Conservation (phyloP, 2,888 invertebrate genomes). For the Apodemia hepburni region DNA sequence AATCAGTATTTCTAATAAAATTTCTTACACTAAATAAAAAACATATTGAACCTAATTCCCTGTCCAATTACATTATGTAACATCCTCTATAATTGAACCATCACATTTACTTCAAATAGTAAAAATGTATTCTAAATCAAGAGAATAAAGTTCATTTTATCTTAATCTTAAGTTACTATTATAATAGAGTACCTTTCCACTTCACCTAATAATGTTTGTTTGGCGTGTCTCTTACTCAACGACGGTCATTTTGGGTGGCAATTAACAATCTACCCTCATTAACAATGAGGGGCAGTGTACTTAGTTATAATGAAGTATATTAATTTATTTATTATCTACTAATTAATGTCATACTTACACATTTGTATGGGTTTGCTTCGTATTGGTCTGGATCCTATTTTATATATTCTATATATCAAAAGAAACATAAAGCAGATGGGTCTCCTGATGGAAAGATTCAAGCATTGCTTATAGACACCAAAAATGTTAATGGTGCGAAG, state of each 20-base stretch:
- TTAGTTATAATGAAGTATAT: slow-evolving; percentile 5
- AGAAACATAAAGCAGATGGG: too few relatives aligned
- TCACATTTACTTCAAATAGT: not conserved
- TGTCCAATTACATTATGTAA: not conserved
- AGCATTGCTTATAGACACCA: too few relatives aligned
- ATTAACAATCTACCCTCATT: slow-evolving; percentile 6
- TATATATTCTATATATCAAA: too few relatives aligned
- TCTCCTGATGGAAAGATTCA: too few relatives aligned
- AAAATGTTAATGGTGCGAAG: too few relatives aligned
- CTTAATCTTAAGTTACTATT: not conserved
- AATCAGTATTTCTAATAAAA: too few relatives aligned
- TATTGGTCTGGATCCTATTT: too few relatives aligned
- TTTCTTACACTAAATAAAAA: not conserved
- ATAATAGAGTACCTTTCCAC: not conserved
- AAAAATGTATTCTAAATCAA: not conserved
- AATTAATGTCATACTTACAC: not conserved
- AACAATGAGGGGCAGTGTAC: not conserved
- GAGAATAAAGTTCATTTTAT: not conserved
- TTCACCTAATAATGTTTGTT: slow-evolving; percentile 8
- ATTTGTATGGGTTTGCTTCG: too few relatives aligned
- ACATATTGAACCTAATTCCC: not conserved
- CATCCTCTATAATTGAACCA: not conserved
- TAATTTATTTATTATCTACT: not conserved
- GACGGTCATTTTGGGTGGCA: not conserved
- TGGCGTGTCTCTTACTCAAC: slow-evolving; percentile 3